phyloP scores from a whole-genome alignment of 2,797 vertebrate genomes.

The Phaenicophaeus curvirostris region DNA sequence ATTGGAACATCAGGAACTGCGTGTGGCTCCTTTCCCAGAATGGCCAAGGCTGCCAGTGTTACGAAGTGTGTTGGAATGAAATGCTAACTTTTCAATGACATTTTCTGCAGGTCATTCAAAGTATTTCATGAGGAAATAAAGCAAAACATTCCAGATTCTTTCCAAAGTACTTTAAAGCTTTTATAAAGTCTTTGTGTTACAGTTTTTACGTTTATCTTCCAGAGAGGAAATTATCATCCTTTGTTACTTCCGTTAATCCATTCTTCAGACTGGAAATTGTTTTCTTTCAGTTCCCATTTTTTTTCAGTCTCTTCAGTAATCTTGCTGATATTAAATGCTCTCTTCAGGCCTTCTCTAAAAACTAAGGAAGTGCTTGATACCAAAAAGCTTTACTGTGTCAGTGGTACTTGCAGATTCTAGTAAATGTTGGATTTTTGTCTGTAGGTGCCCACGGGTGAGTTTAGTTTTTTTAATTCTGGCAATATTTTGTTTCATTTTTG shows the following conservation, averaged over 20 bases:
- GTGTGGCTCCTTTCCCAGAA: background rate
- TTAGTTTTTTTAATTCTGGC: background rate
- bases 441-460: background rate
- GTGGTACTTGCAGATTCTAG: background rate
- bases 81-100: background rate
- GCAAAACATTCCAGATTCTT: constrained; percentile 2
- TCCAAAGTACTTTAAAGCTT: background rate
- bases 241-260: background rate
- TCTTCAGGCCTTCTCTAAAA: background rate
- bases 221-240: background rate
- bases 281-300: background rate
- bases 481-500: background rate
- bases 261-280: background rate
- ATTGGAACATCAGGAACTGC: background rate
- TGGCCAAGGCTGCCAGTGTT: background rate
- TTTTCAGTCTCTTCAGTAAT: background rate
- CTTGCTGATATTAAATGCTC: background rate
- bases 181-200: background rate
- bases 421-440: background rate
- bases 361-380: background rate
- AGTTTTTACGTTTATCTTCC: constrained; percentile 8
- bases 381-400: background rate
- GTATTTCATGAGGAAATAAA: background rate
- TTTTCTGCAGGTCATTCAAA: background rate
- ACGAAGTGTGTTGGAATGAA: background rate